Percentiles rank a stretch among this genome's conserved stretches.
Conservation (phyloP, 2,113 vertebrate species). For the Perccottus glenii region DNA sequence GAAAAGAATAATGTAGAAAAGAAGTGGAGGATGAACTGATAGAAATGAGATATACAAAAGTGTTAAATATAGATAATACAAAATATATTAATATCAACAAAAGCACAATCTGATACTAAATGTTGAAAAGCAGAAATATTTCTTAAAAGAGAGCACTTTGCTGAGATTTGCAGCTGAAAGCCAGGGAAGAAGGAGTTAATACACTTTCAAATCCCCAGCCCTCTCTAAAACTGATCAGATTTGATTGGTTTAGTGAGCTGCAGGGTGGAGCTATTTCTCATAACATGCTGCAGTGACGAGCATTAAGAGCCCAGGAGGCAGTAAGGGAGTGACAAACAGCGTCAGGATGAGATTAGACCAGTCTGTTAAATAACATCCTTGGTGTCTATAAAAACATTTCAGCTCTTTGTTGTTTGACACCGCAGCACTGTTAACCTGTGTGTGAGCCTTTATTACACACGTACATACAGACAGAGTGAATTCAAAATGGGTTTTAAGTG, state of each 20-base stretch:
- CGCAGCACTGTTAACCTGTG: background rate
- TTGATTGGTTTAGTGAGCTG: constrained; percentile 68
- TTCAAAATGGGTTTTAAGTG: constrained; percentile 34
- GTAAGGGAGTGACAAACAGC: constrained; percentile 54
- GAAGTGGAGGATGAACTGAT: constrained; percentile 38
- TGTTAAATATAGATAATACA: constrained; percentile 16
- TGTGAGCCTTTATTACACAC: background rate
- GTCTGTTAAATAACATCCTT: constrained; percentile 30
- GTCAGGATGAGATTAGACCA: constrained; percentile 39
- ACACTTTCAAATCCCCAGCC: constrained; percentile 50
- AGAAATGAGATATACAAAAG: constrained; percentile 35
- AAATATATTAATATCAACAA: constrained; percentile 24
- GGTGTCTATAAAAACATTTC: constrained; percentile 21
- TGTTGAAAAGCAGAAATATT: constrained; percentile 25
- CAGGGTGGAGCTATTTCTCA: constrained; percentile 70
- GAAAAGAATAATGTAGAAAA: constrained; percentile 28
- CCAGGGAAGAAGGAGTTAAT: constrained; percentile 61
- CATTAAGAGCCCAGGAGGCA: constrained; percentile 65
- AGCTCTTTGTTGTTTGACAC: background rate
- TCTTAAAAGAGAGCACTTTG: constrained; percentile 37
- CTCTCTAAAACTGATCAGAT: constrained; percentile 55
- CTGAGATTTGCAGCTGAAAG: constrained; percentile 37
- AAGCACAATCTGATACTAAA: constrained; percentile 17
- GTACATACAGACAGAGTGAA: constrained; percentile 8
- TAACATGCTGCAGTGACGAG: constrained; percentile 74